A percentile compares a stretch with the other conserved stretches of the same genome.
These are phyloP conservation scores for Brevimyrus niger DNA, from an alignment of 2,113 vertebrate genomes.

Conservation along the genomic window DNA sequence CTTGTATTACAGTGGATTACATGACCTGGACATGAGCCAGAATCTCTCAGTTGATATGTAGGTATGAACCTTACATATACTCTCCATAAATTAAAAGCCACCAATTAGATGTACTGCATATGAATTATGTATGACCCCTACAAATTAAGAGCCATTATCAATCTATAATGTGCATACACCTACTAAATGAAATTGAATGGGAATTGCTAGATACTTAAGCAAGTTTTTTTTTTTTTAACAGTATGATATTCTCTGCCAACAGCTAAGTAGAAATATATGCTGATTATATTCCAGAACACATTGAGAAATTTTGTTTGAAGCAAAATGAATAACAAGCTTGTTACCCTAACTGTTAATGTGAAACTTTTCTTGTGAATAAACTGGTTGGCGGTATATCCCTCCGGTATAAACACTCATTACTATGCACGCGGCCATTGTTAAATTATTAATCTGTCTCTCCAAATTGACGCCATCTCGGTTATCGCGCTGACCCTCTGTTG, in stretches of 20 bases:
- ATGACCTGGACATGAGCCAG: not conserved
- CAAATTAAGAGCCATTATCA: not conserved
- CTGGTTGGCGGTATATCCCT: not conserved
- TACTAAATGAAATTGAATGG: not conserved
- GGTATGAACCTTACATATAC: not conserved
- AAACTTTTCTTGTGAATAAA: not conserved
- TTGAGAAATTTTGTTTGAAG: not conserved
- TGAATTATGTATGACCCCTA: not conserved
- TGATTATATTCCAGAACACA: conserved; percentile 4
- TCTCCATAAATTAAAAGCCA: not conserved
- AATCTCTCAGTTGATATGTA: not conserved
- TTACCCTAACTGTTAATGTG: not conserved
- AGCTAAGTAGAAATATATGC: not conserved
- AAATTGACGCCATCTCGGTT: not conserved
- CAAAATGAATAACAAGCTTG: conserved; percentile 2
- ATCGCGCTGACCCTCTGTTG: not conserved
- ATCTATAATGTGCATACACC: not conserved
- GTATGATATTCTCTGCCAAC: not conserved
- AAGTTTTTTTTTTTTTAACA: not conserved
- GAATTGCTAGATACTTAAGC: not conserved
- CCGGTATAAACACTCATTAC: not conserved
- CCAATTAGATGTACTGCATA: not conserved
- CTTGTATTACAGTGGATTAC: not conserved
- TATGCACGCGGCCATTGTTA: not conserved
- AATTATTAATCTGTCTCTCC: conserved; percentile 6